Base-by-base conservation (phyloP, 2,797 vertebrate genomes). In the Etheostoma nigrum region DNA sequence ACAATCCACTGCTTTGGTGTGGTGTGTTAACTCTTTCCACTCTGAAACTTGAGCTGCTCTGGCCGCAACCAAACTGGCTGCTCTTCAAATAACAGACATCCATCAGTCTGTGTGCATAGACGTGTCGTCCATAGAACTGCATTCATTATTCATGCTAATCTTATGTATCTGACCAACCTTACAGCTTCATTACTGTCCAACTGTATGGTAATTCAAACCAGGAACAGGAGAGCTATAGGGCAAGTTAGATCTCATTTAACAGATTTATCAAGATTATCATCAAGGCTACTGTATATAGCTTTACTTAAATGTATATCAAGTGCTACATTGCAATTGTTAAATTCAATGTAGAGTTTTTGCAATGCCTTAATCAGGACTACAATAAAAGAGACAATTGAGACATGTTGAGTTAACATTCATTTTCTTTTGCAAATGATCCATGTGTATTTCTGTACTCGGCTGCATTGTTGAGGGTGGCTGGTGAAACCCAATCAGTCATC, bases 401-500 rank as follows among this genome's bases (percentile, higher is more conserved):
- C 2, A n/a, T 51, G 14, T 12, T 1, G 1, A 11, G 15, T 33
- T 14, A 42, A 30, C 1, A 1, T 8, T 51, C 11, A 23, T 42
- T 30, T 62, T 72, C 27, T 8, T 13, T 40, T 49, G 15, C 23
- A 0, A 72, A 36, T 45, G 13, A 36, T 9, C 30, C 25, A 0
- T 0, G 51, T 21, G 18, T 30, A 2, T 54, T 9, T 65, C 4
- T 58, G 59, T 33, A 4, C 30, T 27, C 5, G 2, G 18, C 53
- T 79, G 68, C 45, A 11, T 61, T 74, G 61, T 71, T 66, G 67
- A 78, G 19, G 59, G 49, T 15, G 30, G 52, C 67, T 47, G 80
- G 36, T 84, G 91, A 94, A 92, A 93, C 80, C 69, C 60, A 67
- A 88, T 80, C 85, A 61, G 70, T 87, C 88, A 88, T 94, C 72